A percentile compares a stretch with the other conserved stretches of the same genome.
These are phyloP conservation scores for Serinus canaria DNA, from an alignment of 2,113 vertebrate species.

Conservation along the genomic window DNA sequence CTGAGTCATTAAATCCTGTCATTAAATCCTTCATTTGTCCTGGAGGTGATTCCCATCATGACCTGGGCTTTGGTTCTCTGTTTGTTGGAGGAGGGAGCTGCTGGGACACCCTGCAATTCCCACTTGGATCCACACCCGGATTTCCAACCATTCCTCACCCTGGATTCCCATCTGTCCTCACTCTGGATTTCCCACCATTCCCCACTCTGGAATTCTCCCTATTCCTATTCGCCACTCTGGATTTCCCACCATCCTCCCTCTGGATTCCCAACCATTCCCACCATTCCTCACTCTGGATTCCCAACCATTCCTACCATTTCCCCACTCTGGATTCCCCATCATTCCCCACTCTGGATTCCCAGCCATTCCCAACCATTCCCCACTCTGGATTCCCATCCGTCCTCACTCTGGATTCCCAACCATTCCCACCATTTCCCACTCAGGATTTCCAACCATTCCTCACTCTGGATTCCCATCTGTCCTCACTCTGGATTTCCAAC, in stretches of 20 bases:
- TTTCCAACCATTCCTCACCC: neutral
- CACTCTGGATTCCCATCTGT: too few species aligned
- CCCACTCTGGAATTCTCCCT: accelerated
- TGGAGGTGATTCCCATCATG: neutral
- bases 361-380: neutral
- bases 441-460: too few species aligned
- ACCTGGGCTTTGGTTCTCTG: neutral
- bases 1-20: neutral
- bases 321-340: too few species aligned
- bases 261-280: neutral
- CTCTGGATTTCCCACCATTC: too few species aligned
- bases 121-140: neutral
- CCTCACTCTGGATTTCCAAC: too few species aligned
- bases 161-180: too few species aligned
- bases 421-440: too few species aligned
- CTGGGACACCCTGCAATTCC: neutral
- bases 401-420: too few species aligned
- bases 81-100: neutral
- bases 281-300: accelerated
- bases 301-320: too few species aligned
- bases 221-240: too few species aligned
- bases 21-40: neutral
- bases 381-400: neutral
- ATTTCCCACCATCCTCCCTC: accelerated
- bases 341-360: neutral